Base-by-base conservation (phyloP, 2,797 vertebrate species). In the Danio kyathit region DNA sequence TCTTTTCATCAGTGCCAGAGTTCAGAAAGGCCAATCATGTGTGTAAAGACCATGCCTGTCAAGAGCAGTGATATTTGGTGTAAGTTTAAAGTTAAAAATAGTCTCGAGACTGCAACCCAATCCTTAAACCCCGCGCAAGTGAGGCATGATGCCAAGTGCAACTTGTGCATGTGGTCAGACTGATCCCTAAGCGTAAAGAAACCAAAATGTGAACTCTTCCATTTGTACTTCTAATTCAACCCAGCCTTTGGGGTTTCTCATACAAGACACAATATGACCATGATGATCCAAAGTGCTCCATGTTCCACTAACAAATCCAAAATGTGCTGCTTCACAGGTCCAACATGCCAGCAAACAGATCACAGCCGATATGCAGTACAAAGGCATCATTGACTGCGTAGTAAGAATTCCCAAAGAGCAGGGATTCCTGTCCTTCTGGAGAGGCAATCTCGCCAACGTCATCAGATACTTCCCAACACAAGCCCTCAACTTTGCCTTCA, bases 381-480 rank as follows among this genome's bases (percentile, higher is more conserved):
- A 99, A 90, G 98, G 98, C 66, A 99, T 99, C 92, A 89, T 99
- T 0, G 98, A 99, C 93, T 99, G 98, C 6, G 93, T 99, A 79
- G 91, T 94, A 76, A 94, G 98, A 87, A 99, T 99, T 91, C 98
- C 98, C 65, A 97, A 97, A 87, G 98, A 99, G 86, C 98, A 99
- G 90, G 98, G 98, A 84, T 93, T 99, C 72, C 5, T 96, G 66
- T 98, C 97, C 83, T 99, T 99, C 94, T 99, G 98, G 98, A 97
- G 98, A 88, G 98, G 98, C 86, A 99, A 99, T 92, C 89, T 99
- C 91, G 98, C 98, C 93, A 99, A 99, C 9, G 98, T 99, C 87
- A 99, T 99, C 93, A 96, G 97, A 54, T 99, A 99, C 93, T 99
- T 99, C 94, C 98, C 98, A 88, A 99, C 98, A 82, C 98, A 99